phyloP scores from a whole-genome alignment of 2,888 invertebrate species.

The Petrolisthes cinctipes region DNA sequence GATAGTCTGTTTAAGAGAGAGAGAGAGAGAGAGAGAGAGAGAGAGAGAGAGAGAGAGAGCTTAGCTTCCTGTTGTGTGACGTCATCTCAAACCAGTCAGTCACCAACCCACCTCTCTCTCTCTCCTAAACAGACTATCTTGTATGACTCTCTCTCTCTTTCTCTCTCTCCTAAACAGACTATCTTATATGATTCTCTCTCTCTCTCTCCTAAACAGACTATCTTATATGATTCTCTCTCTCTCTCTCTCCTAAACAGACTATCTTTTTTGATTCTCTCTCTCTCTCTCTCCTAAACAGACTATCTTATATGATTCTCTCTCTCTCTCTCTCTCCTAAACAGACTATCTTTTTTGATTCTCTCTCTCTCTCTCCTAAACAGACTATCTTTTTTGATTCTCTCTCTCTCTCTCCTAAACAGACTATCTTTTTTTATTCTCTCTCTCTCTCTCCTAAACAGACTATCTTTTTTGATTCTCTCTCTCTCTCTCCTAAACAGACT shows the following conservation, averaged over 20 bases:
- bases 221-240: background rate
- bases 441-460: background rate
- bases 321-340: background rate
- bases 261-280: no score
- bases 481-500: no score
- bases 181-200: background rate
- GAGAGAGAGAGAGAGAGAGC: constrained; percentile 5
- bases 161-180: background rate
- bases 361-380: background rate
- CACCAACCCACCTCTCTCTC: background rate
- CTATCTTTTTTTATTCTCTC: background rate
- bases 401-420: background rate
- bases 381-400: background rate
- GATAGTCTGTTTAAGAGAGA: background rate
- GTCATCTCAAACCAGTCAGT: background rate
- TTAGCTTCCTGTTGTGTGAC: background rate
- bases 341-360: background rate
- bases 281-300: background rate
- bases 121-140: background rate
- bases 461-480: background rate
- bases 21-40: constrained; percentile 23
- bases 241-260: no score
- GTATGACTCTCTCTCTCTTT: background rate
- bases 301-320: background rate
- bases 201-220: background rate